Evolutionary conservation across 2,797 vertebrate genomes (phyloP).

Genomic region (Falco concolor): DNA sequence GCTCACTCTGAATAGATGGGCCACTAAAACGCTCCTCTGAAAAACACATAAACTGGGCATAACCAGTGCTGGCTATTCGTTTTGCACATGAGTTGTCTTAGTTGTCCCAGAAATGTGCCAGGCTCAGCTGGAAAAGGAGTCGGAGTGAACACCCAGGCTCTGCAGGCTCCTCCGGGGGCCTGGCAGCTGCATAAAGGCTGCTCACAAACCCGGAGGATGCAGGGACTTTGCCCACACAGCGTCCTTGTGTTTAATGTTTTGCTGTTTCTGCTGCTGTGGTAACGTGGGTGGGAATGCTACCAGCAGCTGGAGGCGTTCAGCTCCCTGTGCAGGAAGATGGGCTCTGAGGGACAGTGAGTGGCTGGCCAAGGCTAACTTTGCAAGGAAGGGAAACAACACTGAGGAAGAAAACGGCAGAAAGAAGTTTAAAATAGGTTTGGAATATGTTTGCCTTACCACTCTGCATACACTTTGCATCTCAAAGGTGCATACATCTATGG

Average conservation of each 20-base stretch:
- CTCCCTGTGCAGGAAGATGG: neutral
- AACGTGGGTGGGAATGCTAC: neutral
- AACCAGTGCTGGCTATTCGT: neutral
- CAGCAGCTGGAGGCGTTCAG: neutral
- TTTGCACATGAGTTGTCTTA: neutral
- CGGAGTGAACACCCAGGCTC: fast-evolving
- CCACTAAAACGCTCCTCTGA: neutral
- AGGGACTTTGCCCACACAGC: neutral
- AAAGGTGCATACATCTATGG: fast-evolving
- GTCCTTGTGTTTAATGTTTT: conserved; percentile 15
- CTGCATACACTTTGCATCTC: fast-evolving
- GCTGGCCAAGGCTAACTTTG: neutral
- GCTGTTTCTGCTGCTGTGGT: conserved; percentile 42
- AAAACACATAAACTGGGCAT: neutral
- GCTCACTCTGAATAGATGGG: neutral
- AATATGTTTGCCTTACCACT: fast-evolving
- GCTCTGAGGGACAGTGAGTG: neutral
- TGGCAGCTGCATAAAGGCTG: neutral
- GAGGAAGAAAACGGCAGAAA: neutral
- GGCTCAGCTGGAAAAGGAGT: neutral
- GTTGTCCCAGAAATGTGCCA: neutral
- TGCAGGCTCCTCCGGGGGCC: neutral
- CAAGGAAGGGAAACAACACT: neutral
- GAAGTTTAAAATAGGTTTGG: neutral
- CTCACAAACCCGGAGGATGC: neutral